Conservation (phyloP, 1,140 invertebrate species). For the Cephus cinctus region DNA sequence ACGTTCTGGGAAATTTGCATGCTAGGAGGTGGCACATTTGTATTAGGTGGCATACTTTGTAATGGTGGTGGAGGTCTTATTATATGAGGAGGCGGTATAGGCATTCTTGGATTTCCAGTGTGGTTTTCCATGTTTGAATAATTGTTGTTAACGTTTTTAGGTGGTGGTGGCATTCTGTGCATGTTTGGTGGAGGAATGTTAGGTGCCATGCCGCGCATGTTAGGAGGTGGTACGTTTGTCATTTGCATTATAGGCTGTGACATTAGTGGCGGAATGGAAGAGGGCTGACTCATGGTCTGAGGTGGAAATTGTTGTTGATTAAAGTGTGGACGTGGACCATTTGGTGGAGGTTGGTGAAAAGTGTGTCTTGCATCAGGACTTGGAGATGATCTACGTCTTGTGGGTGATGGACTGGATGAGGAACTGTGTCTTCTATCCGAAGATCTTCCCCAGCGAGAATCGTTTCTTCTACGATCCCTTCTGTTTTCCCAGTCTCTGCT, state of each 20-base stretch:
- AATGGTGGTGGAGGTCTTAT: slow-evolving; percentile 37
- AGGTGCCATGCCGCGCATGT: slow-evolving; percentile 30
- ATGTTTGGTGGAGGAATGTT: slow-evolving; percentile 41
- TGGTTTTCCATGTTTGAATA: slow-evolving; percentile 34
- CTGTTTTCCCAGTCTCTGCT: slow-evolving; percentile 42
- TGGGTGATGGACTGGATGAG: slow-evolving; percentile 47
- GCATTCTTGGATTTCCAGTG: slow-evolving; percentile 30
- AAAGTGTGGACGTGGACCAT: slow-evolving; percentile 31
- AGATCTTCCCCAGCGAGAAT: slow-evolving; percentile 40
- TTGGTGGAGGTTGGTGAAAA: slow-evolving; percentile 32
- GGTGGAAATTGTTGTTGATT: slow-evolving; percentile 32
- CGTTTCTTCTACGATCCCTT: slow-evolving; percentile 41
- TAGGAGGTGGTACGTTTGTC: slow-evolving; percentile 42
- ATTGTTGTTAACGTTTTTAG: slow-evolving; percentile 28
- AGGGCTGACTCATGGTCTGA: slow-evolving; percentile 29
- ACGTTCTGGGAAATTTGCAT: slow-evolving; percentile 34
- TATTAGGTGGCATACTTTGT: slow-evolving; percentile 38
- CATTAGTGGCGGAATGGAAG: slow-evolving; percentile 39
- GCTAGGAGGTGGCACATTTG: slow-evolving; percentile 46
- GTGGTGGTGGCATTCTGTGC: slow-evolving; percentile 44
- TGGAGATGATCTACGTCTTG: slow-evolving; percentile 32
- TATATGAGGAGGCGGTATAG: slow-evolving; percentile 42
- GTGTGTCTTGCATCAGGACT: slow-evolving; percentile 36
- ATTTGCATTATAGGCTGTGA: slow-evolving; percentile 43
- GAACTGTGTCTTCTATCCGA: slow-evolving; percentile 39